phyloP scores from a whole-genome alignment of 2,113 vertebrate species.

The Chlamydotis undulata region DNA sequence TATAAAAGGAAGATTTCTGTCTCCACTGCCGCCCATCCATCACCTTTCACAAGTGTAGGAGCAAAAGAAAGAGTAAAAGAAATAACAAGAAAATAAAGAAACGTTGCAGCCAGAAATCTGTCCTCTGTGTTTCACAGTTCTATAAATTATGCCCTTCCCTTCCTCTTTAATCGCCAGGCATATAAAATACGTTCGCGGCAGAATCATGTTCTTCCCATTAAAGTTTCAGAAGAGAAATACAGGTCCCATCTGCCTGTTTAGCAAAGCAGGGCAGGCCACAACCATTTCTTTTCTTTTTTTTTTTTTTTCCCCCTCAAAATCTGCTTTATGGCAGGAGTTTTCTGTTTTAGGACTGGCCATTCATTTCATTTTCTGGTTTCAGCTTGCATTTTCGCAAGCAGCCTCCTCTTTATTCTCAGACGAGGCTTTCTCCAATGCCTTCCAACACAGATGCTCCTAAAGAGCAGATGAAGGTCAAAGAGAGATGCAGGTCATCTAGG shows the following conservation, averaged over 20 bases:
- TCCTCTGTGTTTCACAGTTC: slow-evolving; percentile 30
- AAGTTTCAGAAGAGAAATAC: slow-evolving; percentile 55
- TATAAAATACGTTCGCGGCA: slow-evolving; percentile 32
- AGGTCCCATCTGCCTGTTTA: slow-evolving; percentile 51
- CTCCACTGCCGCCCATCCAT: neutral
- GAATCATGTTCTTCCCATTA: slow-evolving; percentile 50
- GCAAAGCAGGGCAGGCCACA: slow-evolving; percentile 26
- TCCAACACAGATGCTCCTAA: neutral
- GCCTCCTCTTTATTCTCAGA: neutral
- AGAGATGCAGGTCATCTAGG: neutral
- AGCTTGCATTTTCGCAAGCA: neutral
- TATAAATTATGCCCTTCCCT: slow-evolving; percentile 54
- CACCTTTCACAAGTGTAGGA: slow-evolving; percentile 17
- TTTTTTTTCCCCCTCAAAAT: neutral
- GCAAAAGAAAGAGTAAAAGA: slow-evolving; percentile 27
- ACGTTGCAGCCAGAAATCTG: slow-evolving; percentile 26
- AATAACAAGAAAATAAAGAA: slow-evolving; percentile 59
- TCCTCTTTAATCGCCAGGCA: slow-evolving; percentile 34
- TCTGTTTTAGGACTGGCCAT: slow-evolving; percentile 9
- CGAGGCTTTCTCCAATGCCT: neutral
- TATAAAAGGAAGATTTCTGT: slow-evolving; percentile 31
- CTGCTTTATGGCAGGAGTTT: neutral
- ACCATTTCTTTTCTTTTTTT: neutral
- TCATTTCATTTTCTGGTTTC: slow-evolving; percentile 43
- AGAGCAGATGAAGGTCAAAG: neutral